phyloP scores from a whole-genome alignment of 2,888 invertebrate species.

The Mimachlamys varia region DNA sequence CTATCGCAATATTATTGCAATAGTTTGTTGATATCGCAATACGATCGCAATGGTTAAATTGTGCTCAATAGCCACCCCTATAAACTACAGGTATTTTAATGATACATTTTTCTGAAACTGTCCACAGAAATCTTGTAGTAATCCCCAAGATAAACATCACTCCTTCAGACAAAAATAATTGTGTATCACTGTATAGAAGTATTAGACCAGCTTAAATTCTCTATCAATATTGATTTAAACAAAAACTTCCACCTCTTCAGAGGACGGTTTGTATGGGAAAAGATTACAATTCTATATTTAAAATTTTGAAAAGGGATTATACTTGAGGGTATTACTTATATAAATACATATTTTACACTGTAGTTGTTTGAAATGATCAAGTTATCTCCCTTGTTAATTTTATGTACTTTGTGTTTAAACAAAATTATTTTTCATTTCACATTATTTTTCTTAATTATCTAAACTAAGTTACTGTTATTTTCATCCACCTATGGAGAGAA shows the following conservation, averaged over 20 bases:
- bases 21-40: no score
- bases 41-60: no score
- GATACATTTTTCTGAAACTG: not conserved
- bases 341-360: not conserved
- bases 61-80: no score
- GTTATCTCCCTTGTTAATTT: no score
- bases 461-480: no score
- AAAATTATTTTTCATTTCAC: no score
- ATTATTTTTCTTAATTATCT: no score
- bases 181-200: not conserved
- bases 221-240: not conserved
- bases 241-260: not conserved
- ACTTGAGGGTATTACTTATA: not conserved
- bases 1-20: no score
- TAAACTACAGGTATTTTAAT: no score
- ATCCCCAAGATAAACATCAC: not conserved
- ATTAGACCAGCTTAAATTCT: not conserved
- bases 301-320: not conserved
- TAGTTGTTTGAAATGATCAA: no score
- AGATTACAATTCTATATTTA: not conserved
- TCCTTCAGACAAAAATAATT: not conserved
- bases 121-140: not conserved
- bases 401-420: no score
- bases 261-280: not conserved
- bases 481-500: no score